Conservation (phyloP, 2,797 vertebrate species). For the Pampus argenteus region DNA sequence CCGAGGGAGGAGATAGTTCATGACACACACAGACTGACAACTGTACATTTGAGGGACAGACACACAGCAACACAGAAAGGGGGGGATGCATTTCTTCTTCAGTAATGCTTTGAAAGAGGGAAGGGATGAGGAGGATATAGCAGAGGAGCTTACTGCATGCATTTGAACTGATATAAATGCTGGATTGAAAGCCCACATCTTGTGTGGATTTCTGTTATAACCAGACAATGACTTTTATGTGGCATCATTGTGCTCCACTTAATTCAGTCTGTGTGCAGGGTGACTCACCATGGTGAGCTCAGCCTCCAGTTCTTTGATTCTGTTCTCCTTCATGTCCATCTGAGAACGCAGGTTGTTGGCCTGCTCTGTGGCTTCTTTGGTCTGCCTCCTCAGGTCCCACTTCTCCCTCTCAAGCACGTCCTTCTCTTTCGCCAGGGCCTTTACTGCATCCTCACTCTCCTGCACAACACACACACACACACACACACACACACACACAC, state of each 20-base stretch:
- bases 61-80: conserved; percentile 16
- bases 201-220: conserved; percentile 25
- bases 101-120: conserved; percentile 32
- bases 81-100: conserved; percentile 34
- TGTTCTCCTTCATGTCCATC: conserved; percentile 97
- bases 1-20: conserved; percentile 59
- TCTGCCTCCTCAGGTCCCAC: conserved; percentile 95
- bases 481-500: too few species aligned
- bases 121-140: conserved; percentile 18
- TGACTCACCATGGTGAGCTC: conserved; percentile 94
- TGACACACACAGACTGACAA: conserved; percentile 64
- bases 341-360: conserved; percentile 91
- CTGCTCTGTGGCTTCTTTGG: conserved; percentile 96
- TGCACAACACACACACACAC: conserved; percentile 65
- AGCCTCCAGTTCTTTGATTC: conserved; percentile 98
- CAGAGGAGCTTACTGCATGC: conserved; percentile 25
- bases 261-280: not conserved
- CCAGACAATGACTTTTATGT: conserved; percentile 13
- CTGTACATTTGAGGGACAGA: conserved; percentile 44
- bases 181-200: conserved; percentile 31
- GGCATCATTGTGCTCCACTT: not conserved
- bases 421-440: conserved; percentile 94
- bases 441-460: conserved; percentile 98
- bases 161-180: conserved; percentile 34
- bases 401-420: conserved; percentile 96